Percentiles rank a stretch among this genome's conserved stretches.
These are phyloP conservation scores for Erannis defoliaria DNA, from an alignment of 2,888 invertebrate species.

Conservation along the genomic window DNA sequence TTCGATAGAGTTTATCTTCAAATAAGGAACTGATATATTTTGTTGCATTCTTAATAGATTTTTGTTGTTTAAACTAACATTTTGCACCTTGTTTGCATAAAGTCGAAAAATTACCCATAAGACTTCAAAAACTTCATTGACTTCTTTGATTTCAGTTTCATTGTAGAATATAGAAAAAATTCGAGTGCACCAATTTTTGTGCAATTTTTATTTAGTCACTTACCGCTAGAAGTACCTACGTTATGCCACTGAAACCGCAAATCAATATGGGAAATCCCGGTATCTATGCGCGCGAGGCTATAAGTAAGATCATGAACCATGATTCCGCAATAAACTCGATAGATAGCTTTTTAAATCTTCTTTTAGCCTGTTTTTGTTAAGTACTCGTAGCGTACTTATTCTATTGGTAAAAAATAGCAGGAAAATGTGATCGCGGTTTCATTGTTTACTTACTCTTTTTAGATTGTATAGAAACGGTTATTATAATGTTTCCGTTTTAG, in stretches of 20 bases:
- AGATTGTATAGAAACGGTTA: constrained; percentile 1
- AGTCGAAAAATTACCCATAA: no score
- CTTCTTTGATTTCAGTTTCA: no score
- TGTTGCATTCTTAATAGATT: no score
- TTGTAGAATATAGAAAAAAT: no score
- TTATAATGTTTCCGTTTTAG: background rate
- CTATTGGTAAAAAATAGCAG: constrained; percentile 29
- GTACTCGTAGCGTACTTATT: background rate
- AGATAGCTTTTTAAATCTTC: constrained; percentile 39
- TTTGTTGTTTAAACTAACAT: no score
- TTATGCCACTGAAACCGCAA: background rate
- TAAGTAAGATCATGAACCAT: constrained; percentile 25
- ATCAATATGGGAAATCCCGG: constrained; percentile 16
- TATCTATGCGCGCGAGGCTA: constrained; percentile 10
- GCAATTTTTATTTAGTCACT: background rate
- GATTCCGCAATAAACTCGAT: constrained; percentile 34
- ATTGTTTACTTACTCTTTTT: background rate
- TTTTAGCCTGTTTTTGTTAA: constrained; percentile 28
- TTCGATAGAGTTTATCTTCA: no score
- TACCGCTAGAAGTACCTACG: background rate
- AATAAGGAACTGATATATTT: no score
- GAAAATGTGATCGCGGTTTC: constrained; percentile 19
- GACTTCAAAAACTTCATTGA: no score
- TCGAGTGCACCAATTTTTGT: background rate
- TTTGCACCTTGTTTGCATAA: no score